Percentiles rank a stretch among this genome's conserved stretches.
Evolutionary conservation across 2,888 invertebrate species (phyloP).

Genomic region (Notodonta ziczac): DNA sequence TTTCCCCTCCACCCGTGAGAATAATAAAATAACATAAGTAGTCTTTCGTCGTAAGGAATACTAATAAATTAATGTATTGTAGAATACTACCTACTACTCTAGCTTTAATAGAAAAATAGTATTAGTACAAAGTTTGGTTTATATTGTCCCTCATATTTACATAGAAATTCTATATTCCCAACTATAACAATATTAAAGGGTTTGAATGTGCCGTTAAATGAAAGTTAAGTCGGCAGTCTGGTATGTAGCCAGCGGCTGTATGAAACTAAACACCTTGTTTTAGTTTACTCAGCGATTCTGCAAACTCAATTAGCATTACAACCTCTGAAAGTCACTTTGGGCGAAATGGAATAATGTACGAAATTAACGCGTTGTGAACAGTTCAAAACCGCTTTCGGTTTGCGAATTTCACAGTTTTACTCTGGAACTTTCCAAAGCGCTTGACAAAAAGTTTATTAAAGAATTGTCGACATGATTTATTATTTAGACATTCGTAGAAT

Average conservation of each 20-base stretch:
- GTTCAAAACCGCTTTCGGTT: slow-evolving; percentile 4
- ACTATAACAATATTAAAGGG: slow-evolving; percentile 53
- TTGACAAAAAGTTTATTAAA: slow-evolving; percentile 6
- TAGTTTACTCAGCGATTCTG: slow-evolving; percentile 66
- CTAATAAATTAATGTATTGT: too few species aligned
- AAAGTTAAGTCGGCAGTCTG: slow-evolving; percentile 52
- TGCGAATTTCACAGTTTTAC: slow-evolving; percentile 2
- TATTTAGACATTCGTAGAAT: not conserved
- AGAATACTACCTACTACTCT: too few species aligned
- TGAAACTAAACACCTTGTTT: slow-evolving; percentile 68
- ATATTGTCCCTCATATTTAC: not conserved
- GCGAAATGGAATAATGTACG: slow-evolving; percentile 50
- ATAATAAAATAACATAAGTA: too few species aligned
- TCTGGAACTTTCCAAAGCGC: not conserved
- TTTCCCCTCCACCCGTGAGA: too few species aligned
- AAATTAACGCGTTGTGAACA: slow-evolving; percentile 25
- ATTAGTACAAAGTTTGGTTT: too few species aligned
- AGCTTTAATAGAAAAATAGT: too few species aligned
- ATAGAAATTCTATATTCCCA: slow-evolving; percentile 32
- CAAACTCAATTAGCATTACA: slow-evolving; percentile 72
- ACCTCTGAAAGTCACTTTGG: slow-evolving; percentile 60
- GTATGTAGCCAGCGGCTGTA: slow-evolving; percentile 61
- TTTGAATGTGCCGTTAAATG: slow-evolving; percentile 55
- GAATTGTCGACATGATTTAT: not conserved
- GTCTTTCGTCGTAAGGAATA: too few species aligned